These are phyloP conservation scores for Rhinichthys klamathensis DNA, from an alignment of 2,113 vertebrate genomes.

Conservation along the genomic window DNA sequence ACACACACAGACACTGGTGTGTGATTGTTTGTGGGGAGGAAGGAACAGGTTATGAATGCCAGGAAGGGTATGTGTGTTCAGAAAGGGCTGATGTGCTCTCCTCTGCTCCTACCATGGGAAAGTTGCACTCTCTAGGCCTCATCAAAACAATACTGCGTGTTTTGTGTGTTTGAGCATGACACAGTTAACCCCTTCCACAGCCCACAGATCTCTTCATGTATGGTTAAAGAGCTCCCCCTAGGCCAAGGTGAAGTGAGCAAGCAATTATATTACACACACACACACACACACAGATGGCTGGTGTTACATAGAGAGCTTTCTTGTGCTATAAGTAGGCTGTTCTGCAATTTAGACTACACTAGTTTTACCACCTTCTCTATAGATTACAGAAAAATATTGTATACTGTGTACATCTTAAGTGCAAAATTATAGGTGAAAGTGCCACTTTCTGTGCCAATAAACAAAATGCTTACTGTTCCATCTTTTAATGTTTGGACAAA, in stretches of 20 bases:
- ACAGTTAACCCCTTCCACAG: slow-evolving; percentile 44
- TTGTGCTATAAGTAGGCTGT: neutral
- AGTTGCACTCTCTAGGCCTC: slow-evolving; percentile 57
- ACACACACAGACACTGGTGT: slow-evolving; percentile 33
- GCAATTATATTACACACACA: slow-evolving; percentile 4
- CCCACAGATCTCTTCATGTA: slow-evolving; percentile 48
- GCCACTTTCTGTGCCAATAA: neutral
- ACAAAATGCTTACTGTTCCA: neutral
- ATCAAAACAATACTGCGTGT: slow-evolving; percentile 65
- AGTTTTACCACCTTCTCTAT: neutral
- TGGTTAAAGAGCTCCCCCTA: slow-evolving; percentile 73
- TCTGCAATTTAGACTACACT: neutral
- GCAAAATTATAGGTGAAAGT: neutral
- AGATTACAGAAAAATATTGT: neutral
- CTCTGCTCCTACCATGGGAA: slow-evolving; percentile 71
- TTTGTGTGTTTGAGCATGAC: slow-evolving; percentile 42
- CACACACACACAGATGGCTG: neutral
- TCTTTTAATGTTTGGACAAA: neutral
- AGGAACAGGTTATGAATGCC: slow-evolving; percentile 78
- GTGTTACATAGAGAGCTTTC: neutral
- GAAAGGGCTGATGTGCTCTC: slow-evolving; percentile 49
- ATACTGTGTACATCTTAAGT: neutral
- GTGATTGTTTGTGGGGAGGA: slow-evolving; percentile 66
- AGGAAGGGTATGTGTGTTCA: slow-evolving; percentile 71
- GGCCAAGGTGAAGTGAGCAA: slow-evolving; percentile 44